Conservation (phyloP, 2,888 invertebrate species). For the Craniophora ligustri region DNA sequence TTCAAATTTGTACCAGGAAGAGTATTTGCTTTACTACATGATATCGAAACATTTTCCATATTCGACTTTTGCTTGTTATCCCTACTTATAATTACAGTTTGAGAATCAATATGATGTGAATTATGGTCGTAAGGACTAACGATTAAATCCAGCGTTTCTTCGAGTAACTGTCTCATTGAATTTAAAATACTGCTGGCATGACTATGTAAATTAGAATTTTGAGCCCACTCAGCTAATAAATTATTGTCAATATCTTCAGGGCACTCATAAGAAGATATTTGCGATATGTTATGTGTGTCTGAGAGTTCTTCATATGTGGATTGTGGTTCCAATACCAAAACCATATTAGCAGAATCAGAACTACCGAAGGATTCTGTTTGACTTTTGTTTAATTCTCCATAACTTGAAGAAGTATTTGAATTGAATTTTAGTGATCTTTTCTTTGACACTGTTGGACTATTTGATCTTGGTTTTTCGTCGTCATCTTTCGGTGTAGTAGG, state of each 20-base stretch:
- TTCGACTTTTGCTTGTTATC: slow-evolving; percentile 36
- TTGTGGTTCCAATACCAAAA: slow-evolving; percentile 56
- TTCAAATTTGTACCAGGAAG: slow-evolving; percentile 53
- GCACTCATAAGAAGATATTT: slow-evolving; percentile 5
- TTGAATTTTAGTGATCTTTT: slow-evolving; percentile 52
- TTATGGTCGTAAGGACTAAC: slow-evolving; percentile 41
- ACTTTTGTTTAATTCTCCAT: slow-evolving; percentile 16
- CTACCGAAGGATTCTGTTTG: slow-evolving; percentile 23
- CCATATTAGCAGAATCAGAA: slow-evolving; percentile 54
- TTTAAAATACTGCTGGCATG: slow-evolving; percentile 44
- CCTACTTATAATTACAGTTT: slow-evolving; percentile 57
- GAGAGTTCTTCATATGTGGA: slow-evolving; percentile 18
- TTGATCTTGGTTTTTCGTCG: slow-evolving; percentile 45
- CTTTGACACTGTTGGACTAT: slow-evolving; percentile 51
- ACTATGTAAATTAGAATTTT: slow-evolving; percentile 39
- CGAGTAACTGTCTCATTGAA: slow-evolving; percentile 65
- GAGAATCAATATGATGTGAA: slow-evolving; percentile 47
- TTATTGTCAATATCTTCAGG: slow-evolving; percentile 41
- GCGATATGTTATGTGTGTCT: slow-evolving; percentile 8
- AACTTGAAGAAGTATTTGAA: slow-evolving; percentile 46
- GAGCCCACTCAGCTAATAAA: slow-evolving; percentile 53
- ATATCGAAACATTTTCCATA: slow-evolving; percentile 50
- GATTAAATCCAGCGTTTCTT: slow-evolving; percentile 67
- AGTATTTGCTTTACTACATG: slow-evolving; percentile 59
- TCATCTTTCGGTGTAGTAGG: slow-evolving; percentile 52